Base-by-base conservation (phyloP, 2,797 vertebrate genomes). In the Serranus cabrilla region DNA sequence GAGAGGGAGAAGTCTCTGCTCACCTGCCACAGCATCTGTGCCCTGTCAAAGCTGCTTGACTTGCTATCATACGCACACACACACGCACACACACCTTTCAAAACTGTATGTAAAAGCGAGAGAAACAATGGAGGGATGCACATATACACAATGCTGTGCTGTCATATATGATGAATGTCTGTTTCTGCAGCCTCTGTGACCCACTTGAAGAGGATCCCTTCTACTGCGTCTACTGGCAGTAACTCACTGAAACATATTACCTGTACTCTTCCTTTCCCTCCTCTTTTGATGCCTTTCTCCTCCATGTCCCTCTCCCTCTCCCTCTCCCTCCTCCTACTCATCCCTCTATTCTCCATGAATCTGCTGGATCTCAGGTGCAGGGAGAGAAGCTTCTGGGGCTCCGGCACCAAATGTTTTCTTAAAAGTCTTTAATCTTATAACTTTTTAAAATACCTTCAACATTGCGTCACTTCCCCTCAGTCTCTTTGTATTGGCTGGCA, bases 161-260 rank as follows among this genome's bases (percentile, higher is more conserved):
- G 76, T 64, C 56, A 75, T 46, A 42, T 66, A 67, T 82, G 72
- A 91, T 89, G 20, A 85, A 87, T 86, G 77, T 89, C n/a, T 81
- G 52, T 77, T 74, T 71, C 78, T 81, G 63, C 62, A 80, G 65
- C 75, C 64, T 74, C 56, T 72, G 60, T 87, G 84, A 90, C 80
- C 78, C 82, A 80, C 52, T 69, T 86, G 60, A 83, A 78, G 71
- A 73, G 43, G 25, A 78, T 45, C 45, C 62, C 51, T 68, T 76
- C 72, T 23, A 14, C 73, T 31, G 57, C 42, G 43, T 79, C 62
- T 46, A 21, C 58, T 65, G 45, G 46, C 68, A 63, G 52, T 61
- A 71, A 74, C 58, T 83, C 78, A 81, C 50, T 14, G 0, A 88
- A 79, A 74, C 62, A 69, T 45, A 74, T 75, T 17, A 37, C 47